phyloP scores from a whole-genome alignment of 2,888 invertebrate species.

The Gortyna flavago region DNA sequence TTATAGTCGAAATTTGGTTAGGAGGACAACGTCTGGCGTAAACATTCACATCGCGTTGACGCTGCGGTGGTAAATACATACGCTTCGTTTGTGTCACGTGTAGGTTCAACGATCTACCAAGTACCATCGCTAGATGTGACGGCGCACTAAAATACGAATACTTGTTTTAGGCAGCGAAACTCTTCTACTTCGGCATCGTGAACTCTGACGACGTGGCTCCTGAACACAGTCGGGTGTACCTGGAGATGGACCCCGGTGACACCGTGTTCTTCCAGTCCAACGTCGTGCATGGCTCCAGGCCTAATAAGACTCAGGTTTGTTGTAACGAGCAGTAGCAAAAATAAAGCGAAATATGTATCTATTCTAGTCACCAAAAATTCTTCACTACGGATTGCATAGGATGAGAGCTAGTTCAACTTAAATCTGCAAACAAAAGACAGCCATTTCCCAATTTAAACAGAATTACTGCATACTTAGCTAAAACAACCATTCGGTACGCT shows the following conservation, averaged over 20 bases:
- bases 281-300: constrained; percentile 95
- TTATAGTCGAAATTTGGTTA: background rate
- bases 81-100: background rate
- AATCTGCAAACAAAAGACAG: background rate
- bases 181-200: constrained; percentile 92
- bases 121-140: background rate
- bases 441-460: background rate
- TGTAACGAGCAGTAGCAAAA: background rate
- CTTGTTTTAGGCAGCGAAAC: constrained; percentile 69
- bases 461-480: background rate
- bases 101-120: background rate
- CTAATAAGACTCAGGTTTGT: constrained; percentile 92
- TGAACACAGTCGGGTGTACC: constrained; percentile 83
- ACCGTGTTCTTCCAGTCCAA: constrained; percentile 96
- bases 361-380: background rate
- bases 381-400: background rate
- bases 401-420: background rate
- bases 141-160: background rate
- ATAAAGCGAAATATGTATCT: background rate
- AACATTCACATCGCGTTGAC: background rate
- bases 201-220: constrained; percentile 83
- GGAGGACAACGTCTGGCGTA: background rate
- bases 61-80: background rate
- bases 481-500: background rate
- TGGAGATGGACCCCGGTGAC: constrained; percentile 95